Conservation (phyloP, 2,797 vertebrate genomes). For the Dendrocincla fuliginosa region DNA sequence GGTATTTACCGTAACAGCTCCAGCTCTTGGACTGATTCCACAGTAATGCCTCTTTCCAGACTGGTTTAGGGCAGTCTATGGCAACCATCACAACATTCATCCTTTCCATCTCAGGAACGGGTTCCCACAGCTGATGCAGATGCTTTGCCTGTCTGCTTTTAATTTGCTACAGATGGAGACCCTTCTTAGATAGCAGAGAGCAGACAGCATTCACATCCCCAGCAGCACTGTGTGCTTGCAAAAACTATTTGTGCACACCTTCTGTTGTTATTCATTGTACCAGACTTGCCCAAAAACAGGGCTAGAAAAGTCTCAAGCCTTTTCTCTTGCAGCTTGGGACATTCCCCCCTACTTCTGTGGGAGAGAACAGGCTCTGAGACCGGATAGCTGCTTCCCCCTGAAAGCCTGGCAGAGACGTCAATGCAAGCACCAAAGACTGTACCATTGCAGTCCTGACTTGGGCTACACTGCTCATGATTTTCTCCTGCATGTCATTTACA, state of each 20-base stretch:
- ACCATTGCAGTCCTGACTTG: background rate
- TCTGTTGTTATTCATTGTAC: background rate
- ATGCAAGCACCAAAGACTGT: background rate
- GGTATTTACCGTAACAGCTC: constrained; percentile 31
- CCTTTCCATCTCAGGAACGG: background rate
- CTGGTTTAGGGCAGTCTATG: background rate
- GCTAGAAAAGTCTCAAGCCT: background rate
- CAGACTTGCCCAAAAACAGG: background rate
- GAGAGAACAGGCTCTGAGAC: background rate
- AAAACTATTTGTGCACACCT: background rate
- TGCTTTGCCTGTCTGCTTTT: background rate
- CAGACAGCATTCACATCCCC: background rate
- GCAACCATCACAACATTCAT: background rate
- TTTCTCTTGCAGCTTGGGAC: background rate
- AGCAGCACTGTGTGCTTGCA: background rate
- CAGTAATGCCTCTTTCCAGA: constrained; percentile 8
- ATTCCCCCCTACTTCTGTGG: background rate
- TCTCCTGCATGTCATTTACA: constrained; percentile 32
- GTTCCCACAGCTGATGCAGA: background rate
- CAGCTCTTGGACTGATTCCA: constrained; percentile 39
- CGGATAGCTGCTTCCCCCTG: background rate
- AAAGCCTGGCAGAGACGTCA: background rate
- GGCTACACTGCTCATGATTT: constrained; percentile 2
- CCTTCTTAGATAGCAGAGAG: background rate
- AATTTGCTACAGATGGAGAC: background rate